Base-by-base conservation (phyloP, 2,797 vertebrate species). In the Hipposideros larvatus region DNA sequence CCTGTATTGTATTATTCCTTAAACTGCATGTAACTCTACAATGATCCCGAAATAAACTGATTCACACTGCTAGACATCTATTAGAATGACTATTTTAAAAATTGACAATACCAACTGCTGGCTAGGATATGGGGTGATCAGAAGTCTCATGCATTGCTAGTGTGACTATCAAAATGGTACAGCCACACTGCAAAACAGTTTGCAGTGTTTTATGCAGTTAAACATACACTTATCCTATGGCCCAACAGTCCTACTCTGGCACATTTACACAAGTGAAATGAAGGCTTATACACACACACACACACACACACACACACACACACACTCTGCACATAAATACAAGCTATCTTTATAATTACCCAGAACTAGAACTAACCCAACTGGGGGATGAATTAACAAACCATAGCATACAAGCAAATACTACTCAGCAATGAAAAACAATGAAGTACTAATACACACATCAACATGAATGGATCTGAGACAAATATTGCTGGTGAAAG, bases 381-480 rank as follows among this genome's bases (percentile, higher is more conserved):
- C 22, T 9, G 13, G 55, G 34, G 34, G 48, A 68, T 16, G 77
- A 85, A 14, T 16, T 4, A 68, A 74, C 71, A 84, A 8, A 63
- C 31, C 22, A 8, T 4, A n/a, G 66, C 11, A 19, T 15, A n/a
- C 34, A 2, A 7, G 48, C 37, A 68, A 91, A 51, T 78, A 80
- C 55, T 63, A 46, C 31, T 34, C 11, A 1, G 22, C 1, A 11
- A 28, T 11, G 63, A 82, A 84, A 26, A 90, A n/a, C 21, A 34
- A 37, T 3, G 68, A 51, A 11, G 10, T 28, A 21, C 10, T 28
- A 46, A 26, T 11, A 24, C 11, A 11, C 3, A 0, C 3, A 2
- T 66, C 43, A 4, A 4, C 37, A 4, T n/a, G 73, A 84, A 71
- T 41, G 24, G 57, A 13, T 65, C 8, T 4, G 57, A 41, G 11